Percentiles rank a stretch among this genome's conserved stretches.
These are phyloP conservation scores for Elephas maximus DNA, from an alignment of 2,113 vertebrate genomes.

Conservation along the genomic window DNA sequence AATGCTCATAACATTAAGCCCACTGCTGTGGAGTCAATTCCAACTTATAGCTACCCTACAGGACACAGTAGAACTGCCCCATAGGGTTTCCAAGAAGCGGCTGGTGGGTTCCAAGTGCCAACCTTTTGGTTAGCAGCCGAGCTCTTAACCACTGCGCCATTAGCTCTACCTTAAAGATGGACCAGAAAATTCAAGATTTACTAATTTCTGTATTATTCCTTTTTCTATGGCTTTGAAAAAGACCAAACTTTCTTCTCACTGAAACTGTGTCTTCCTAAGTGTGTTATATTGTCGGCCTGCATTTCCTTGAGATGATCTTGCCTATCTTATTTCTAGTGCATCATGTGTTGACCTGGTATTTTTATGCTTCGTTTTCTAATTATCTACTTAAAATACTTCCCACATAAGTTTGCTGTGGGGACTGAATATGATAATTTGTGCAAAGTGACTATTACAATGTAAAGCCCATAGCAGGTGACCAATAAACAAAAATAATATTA, in stretches of 20 bases:
- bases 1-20: background rate
- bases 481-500: background rate
- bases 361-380: background rate
- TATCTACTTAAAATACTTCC: background rate
- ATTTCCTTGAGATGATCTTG: background rate
- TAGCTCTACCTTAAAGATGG: background rate
- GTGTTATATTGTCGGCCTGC: background rate
- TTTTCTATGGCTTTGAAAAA: background rate
- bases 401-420: background rate
- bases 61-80: too few relatives aligned
- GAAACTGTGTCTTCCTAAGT: background rate
- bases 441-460: background rate
- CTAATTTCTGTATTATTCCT: background rate
- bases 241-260: background rate
- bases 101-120: too few relatives aligned
- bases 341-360: background rate
- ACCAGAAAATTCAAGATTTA: background rate
- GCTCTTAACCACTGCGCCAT: too few relatives aligned
- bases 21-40: too few relatives aligned
- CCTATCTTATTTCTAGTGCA: background rate
- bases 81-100: too few relatives aligned
- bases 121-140: too few relatives aligned
- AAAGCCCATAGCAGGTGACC: background rate
- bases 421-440: background rate
- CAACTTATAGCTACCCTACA: too few relatives aligned